Base-by-base conservation (phyloP, 1,140 invertebrate species). In the Ectropis grisescens region DNA sequence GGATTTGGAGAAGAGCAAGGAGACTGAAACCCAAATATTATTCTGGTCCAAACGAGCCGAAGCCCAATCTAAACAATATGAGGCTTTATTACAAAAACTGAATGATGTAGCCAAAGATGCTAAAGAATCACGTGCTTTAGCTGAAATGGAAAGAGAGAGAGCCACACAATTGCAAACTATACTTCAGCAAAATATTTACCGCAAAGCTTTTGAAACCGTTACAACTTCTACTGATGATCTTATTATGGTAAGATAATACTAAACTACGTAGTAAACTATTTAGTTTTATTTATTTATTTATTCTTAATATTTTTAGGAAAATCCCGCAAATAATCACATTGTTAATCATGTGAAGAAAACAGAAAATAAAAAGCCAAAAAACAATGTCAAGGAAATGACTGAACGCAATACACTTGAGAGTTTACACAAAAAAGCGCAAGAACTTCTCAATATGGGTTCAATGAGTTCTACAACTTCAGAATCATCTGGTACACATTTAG, bases 391-490 rank as follows among this genome's bases (percentile, higher is more conserved):
- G 16, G 3, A 19, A 19, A 19, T 19, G 8, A 36, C 38, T 13
- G 51, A 66, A 26, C 38, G 39, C 11, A 46, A 66, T 14, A 62
- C 55, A 5, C 47, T 80, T 2, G 56, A 68, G 52, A 65, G 57
- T 27, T 54, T 80, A 12, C 75, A 80, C 33, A 49, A 57, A 32
- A 75, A 71, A 41, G 72, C 75, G 3, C 64, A 80, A 46, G 72
- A 74, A 47, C 49, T 80, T 13, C 47, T 80, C 3, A 67, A 60
- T 50, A 58, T 68, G 13, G 49, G 52, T 29, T 58, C 65, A 4
- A 45, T 41, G n/a, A 62, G 53, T 33, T 58, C 43, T 6, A 52
- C 34, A 26, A 47, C 62, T 32, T 65, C 64, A 26, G 75, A 80
- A 27, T 33, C 28, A 23, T 68, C 71, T 33, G 56, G 33, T 29